Conservation (phyloP, 1,140 invertebrate species). For the Neocloeon triangulifer region DNA sequence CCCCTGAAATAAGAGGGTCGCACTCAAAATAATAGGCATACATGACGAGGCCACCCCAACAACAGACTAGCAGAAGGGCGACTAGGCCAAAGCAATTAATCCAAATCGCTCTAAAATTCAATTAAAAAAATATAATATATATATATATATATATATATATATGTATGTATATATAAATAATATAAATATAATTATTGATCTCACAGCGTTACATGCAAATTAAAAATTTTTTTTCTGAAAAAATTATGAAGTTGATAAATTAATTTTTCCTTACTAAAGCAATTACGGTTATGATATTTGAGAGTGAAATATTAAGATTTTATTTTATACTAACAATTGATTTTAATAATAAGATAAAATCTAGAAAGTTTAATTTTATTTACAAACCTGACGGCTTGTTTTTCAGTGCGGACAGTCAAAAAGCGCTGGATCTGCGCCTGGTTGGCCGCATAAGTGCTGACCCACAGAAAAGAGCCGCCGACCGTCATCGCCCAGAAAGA, state of each 20-base stretch:
- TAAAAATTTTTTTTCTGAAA: too few relatives aligned
- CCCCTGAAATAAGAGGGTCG: conserved; percentile 38
- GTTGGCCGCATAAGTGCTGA: conserved; percentile 29
- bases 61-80: conserved; percentile 33
- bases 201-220: too few relatives aligned
- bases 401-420: conserved; percentile 15
- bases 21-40: conserved; percentile 60
- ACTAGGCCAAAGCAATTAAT: conserved; percentile 26
- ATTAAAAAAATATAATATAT: too few relatives aligned
- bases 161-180: too few relatives aligned
- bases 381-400: conserved; percentile 8
- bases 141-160: too few relatives aligned
- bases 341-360: too few relatives aligned
- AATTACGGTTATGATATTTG: too few relatives aligned
- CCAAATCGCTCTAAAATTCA: neutral
- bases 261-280: too few relatives aligned
- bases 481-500: conserved; percentile 26
- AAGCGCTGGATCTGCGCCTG: conserved; percentile 33
- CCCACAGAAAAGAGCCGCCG: conserved; percentile 29
- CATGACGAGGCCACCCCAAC: conserved; percentile 60
- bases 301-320: too few relatives aligned
- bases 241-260: too few relatives aligned
- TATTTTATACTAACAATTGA: too few relatives aligned
- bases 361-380: neutral
- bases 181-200: too few relatives aligned